Percentiles rank a stretch among this genome's conserved stretches.
Evolutionary conservation across 2,888 invertebrate genomes (phyloP).

Genomic region (Drosophila paucipuncta): DNA sequence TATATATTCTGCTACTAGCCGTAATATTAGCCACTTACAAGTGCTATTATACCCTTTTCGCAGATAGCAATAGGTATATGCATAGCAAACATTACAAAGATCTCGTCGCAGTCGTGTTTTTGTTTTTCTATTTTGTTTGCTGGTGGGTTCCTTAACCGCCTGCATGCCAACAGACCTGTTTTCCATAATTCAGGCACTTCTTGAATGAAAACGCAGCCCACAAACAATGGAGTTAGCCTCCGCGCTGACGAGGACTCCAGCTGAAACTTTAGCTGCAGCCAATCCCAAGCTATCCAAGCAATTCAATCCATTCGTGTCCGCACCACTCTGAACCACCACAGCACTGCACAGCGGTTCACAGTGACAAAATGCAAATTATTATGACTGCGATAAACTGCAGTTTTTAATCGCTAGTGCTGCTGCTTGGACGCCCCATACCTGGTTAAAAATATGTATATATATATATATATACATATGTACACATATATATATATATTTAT

Average conservation of each 20-base stretch:
- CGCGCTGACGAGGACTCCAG: conserved; percentile 44
- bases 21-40: not conserved
- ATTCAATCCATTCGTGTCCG: conserved; percentile 26
- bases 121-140: conserved; percentile 2
- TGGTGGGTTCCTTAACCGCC: conserved; percentile 53
- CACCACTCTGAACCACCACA: conserved; percentile 6
- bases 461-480: conserved; percentile 23
- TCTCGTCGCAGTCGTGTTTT: conserved; percentile 28
- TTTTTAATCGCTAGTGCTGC: conserved; percentile 72
- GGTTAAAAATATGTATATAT: conserved; percentile 21
- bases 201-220: conserved; percentile 73
- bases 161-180: conserved; percentile 76
- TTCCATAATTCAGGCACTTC: conserved; percentile 69
- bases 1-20: not conserved
- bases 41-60: not conserved
- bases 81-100: conserved; percentile 8
- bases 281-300: conserved; percentile 39
- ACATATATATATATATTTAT: not conserved
- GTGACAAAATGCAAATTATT: conserved; percentile 81
- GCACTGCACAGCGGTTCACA: conserved; percentile 47
- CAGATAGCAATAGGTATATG: conserved; percentile 2
- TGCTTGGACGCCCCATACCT: conserved; percentile 61
- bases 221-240: conserved; percentile 51
- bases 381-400: conserved; percentile 80
- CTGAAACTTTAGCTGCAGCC: conserved; percentile 45